phyloP scores from a whole-genome alignment of 2,888 invertebrate species.

The Tachina lurida region DNA sequence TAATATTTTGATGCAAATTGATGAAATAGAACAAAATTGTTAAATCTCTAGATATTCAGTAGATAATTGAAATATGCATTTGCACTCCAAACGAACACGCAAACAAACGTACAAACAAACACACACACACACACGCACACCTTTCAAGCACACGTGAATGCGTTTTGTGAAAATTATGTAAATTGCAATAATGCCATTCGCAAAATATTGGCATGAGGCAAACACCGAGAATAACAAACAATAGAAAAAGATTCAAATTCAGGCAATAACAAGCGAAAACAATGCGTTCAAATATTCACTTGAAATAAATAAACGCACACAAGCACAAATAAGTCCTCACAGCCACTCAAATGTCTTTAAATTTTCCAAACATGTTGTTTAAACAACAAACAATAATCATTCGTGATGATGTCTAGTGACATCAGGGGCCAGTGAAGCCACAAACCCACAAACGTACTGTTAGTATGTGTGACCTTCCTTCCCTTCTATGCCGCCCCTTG shows the following conservation, averaged over 20 bases:
- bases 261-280: conserved; percentile 43
- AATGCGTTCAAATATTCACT: conserved; percentile 14
- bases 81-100: conserved; percentile 27
- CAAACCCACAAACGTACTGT: conserved; percentile 11
- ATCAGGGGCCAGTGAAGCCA: conserved; percentile 31
- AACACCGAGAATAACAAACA: conserved; percentile 19
- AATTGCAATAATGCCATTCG: conserved; percentile 47
- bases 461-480: not conserved
- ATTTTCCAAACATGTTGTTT: conserved; percentile 18
- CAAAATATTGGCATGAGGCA: conserved; percentile 31
- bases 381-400: conserved; percentile 65
- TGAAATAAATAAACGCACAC: not conserved
- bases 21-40: conserved; percentile 21
- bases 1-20: conserved; percentile 63
- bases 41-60: conserved; percentile 41
- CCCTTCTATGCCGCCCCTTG: not conserved
- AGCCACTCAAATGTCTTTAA: not conserved
- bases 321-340: not conserved
- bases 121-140: not conserved
- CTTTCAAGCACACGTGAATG: conserved; percentile 25
- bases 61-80: not conserved
- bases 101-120: not conserved
- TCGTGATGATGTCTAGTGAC: conserved; percentile 58
- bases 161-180: conserved; percentile 51
- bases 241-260: conserved; percentile 4